Percentiles rank a stretch among this genome's conserved stretches.
Conservation (phyloP, 1,140 invertebrate species). For the Drosophila ironensis region DNA sequence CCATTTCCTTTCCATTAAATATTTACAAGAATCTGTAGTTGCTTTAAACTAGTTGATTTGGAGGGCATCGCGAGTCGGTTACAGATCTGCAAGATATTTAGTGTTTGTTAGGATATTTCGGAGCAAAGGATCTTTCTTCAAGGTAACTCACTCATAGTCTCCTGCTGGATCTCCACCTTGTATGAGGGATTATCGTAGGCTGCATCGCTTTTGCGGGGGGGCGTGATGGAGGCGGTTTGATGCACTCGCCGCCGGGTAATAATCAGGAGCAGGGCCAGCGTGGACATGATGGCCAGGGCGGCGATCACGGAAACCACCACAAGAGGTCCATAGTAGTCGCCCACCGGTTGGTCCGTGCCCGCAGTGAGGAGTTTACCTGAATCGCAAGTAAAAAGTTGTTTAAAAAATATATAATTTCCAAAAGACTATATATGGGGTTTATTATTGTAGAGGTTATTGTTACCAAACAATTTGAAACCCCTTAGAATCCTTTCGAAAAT, state of each 20-base stretch:
- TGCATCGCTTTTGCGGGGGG: constrained; percentile 83
- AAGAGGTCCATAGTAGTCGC: constrained; percentile 92
- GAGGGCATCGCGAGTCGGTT: constrained; percentile 51
- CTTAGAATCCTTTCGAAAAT: constrained; percentile 57
- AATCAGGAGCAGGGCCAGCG: constrained; percentile 90
- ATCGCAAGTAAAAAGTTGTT: neutral
- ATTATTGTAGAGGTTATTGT: too few relatives aligned
- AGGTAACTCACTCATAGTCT: constrained; percentile 89
- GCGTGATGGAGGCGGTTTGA: constrained; percentile 86
- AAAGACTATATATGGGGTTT: too few relatives aligned
- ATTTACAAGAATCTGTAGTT: constrained; percentile 71
- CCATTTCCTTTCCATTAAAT: constrained; percentile 39
- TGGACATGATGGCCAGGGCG: constrained; percentile 90
- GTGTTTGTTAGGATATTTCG: neutral
- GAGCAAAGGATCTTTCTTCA: neutral
- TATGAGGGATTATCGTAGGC: constrained; percentile 97
- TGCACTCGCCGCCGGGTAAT: constrained; percentile 88
- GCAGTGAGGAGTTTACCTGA: constrained; percentile 85
- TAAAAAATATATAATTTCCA: neutral
- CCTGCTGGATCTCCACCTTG: constrained; percentile 95
- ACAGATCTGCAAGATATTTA: constrained; percentile 60
- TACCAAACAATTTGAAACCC: constrained; percentile 71
- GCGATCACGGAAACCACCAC: constrained; percentile 94
- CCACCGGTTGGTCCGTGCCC: constrained; percentile 82
- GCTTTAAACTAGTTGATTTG: constrained; percentile 56